Base-by-base conservation (phyloP, 2,113 vertebrate species). In the Hymenochirus boettgeri region DNA sequence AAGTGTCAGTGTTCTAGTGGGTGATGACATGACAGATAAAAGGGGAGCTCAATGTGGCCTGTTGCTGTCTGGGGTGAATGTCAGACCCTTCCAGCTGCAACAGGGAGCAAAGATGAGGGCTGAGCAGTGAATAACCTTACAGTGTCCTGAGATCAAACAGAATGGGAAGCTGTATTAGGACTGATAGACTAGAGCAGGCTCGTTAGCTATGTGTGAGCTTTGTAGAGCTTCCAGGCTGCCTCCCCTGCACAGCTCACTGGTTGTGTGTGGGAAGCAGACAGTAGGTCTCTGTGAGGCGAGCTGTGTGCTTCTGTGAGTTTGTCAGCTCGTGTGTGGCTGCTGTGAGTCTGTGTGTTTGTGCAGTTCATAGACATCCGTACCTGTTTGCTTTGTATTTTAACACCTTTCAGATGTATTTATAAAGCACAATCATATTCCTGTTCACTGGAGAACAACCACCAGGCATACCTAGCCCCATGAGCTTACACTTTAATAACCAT, bases 181-280 rank as follows among this genome's bases (percentile, higher is more conserved):
- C 13, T 15, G 17, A 6, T 42, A 6, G 12, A 17, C 3, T 6
- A n/a, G 18, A 24, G 37, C 31, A 48, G n/a, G 23, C 48, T 21
- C 51, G 35, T 15, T 39, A 22, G 45, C 8, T 46, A 19, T 45
- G 51, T 42, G 52, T 19, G 5, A 64, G 62, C 39, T 56, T 56
- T 64, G 52, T 56, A 46, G 24, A 10, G 18, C 51, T 13, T 56
- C 51, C 62, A 64, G 52, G 62, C 62, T 46, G 62, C 51, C 37
- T 46, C 52, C 62, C 47, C 62, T 47, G 61, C 62, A 54, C 35
- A 46, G 33, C 7, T 22, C 18, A 19, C 46, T 48, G 46, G 51
- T 35, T 2, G 62, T 57, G 53, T 65, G 62, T 65, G 62, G 62
- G 62, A 65, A 31, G 53, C 18, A 35, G 25, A 65, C 62, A 57